A percentile compares a stretch with the other conserved stretches of the same genome.
Conservation (phyloP, 2,888 invertebrate species). For the Monopis laevigella region DNA sequence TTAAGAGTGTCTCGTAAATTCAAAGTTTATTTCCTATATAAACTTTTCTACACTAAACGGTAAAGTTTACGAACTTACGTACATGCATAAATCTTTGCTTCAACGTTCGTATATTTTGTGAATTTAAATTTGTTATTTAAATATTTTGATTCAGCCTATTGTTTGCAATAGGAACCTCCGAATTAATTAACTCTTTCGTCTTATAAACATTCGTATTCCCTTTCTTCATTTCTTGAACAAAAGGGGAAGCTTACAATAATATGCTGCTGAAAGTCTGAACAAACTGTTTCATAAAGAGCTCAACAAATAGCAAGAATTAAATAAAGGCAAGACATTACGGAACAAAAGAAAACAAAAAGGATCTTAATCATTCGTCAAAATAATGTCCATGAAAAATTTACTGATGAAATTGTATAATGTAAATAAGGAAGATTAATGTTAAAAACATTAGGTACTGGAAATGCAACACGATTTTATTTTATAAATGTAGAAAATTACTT, state of each 20-base stretch:
- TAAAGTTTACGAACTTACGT: too few relatives aligned
- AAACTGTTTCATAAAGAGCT: slow-evolving; percentile 23
- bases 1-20: too few relatives aligned
- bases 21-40: too few relatives aligned
- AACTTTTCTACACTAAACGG: too few relatives aligned
- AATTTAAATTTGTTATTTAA: too few relatives aligned
- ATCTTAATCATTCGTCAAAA: slow-evolving; percentile 10
- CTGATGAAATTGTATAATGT: slow-evolving; percentile 2
- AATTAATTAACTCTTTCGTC: slow-evolving; percentile 28
- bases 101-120: too few relatives aligned
- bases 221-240: slow-evolving; percentile 25
- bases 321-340: slow-evolving; percentile 27
- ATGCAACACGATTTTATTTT: not conserved
- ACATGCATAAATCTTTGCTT: too few relatives aligned
- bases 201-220: slow-evolving; percentile 23
- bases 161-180: too few relatives aligned
- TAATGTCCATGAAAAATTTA: slow-evolving; percentile 13
- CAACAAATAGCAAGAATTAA: slow-evolving; percentile 2
- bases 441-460: too few relatives aligned
- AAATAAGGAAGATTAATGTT: slow-evolving; percentile 8
- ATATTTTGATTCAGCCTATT: too few relatives aligned
- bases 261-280: slow-evolving; percentile 29
- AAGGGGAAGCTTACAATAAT: slow-evolving; percentile 33
- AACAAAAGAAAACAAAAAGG: slow-evolving; percentile 25
- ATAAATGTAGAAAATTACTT: too few relatives aligned